Conservation (phyloP, 2,113 vertebrate genomes). For the Amia ocellicauda region DNA sequence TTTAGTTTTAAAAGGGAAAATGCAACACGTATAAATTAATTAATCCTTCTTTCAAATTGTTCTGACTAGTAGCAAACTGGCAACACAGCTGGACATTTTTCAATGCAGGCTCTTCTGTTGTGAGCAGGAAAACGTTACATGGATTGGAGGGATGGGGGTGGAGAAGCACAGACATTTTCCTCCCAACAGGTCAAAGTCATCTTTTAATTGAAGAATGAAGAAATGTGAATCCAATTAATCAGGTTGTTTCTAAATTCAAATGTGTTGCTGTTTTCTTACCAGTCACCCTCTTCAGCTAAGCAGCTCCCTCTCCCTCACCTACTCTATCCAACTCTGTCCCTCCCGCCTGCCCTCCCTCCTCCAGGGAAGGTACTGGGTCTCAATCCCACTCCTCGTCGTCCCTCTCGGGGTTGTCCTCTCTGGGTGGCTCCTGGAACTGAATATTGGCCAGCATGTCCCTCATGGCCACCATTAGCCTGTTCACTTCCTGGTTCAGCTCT, state of each 20-base stretch:
- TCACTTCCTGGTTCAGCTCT: conserved; percentile 88
- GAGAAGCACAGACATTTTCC: not conserved
- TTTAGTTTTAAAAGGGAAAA: too few relatives aligned
- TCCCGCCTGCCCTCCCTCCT: not conserved
- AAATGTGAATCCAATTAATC: conserved; percentile 2
- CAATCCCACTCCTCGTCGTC: conserved; percentile 86
- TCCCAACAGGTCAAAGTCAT: not conserved
- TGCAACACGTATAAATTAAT: too few relatives aligned
- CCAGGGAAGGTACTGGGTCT: not conserved
- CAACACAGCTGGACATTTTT: too few relatives aligned
- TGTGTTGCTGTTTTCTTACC: conserved; percentile 1
- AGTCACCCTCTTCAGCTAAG: not conserved
- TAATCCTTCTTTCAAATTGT: too few relatives aligned
- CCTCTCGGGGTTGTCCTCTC: conserved; percentile 64
- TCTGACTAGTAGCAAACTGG: too few relatives aligned
- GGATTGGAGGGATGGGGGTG: too few relatives aligned
- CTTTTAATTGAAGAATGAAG: not conserved
- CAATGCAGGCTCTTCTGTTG: too few relatives aligned
- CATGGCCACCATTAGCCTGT: conserved; percentile 92
- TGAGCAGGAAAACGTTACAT: too few relatives aligned
- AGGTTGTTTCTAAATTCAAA: not conserved
- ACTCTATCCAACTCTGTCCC: not conserved
- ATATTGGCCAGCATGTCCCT: conserved; percentile 97
- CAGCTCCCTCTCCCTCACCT: not conserved
- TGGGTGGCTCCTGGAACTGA: conserved; percentile 83